Evolutionary conservation across 37 sponge, comb jelly and placozoan species (phyloP).

Genomic region (Lycopodina hypogea): DNA sequence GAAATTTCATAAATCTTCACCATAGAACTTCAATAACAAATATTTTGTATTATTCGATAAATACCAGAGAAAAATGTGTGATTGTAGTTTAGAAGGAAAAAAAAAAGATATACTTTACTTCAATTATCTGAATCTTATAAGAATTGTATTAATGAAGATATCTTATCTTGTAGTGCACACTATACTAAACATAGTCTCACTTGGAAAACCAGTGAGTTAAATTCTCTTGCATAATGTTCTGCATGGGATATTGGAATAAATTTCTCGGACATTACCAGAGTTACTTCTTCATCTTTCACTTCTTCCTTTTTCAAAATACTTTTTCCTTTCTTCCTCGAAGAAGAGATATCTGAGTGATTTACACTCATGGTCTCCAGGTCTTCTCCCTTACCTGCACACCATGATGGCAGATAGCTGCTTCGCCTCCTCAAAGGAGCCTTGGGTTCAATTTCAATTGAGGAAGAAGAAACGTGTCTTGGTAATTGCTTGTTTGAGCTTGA

Average conservation of each 20-base stretch:
- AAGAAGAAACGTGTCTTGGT: background rate
- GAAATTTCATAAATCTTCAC: too few relatives aligned
- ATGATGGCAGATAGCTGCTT: background rate
- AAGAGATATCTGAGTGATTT: too few relatives aligned
- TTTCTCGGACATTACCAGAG: constrained; percentile 4
- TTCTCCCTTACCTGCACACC: background rate
- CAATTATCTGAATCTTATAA: too few relatives aligned
- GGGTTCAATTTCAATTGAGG: background rate
- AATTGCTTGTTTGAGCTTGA: background rate
- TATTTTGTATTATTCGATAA: too few relatives aligned
- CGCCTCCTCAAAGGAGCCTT: background rate
- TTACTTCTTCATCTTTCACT: background rate
- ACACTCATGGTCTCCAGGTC: background rate
- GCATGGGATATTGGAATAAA: background rate
- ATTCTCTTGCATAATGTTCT: background rate
- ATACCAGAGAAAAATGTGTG: too few relatives aligned
- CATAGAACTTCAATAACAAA: too few relatives aligned
- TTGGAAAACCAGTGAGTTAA: constrained; percentile 13
- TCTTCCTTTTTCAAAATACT: background rate
- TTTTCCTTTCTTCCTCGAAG: too few relatives aligned
- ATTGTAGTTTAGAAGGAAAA: too few relatives aligned
- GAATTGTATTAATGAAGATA: too few relatives aligned
- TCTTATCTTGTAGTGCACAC: too few relatives aligned
- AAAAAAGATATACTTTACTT: too few relatives aligned
- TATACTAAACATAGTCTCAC: constrained; percentile 8